Evolutionary conservation across 2,797 vertebrate species (phyloP).

Genomic region (Sus cebifrons): DNA sequence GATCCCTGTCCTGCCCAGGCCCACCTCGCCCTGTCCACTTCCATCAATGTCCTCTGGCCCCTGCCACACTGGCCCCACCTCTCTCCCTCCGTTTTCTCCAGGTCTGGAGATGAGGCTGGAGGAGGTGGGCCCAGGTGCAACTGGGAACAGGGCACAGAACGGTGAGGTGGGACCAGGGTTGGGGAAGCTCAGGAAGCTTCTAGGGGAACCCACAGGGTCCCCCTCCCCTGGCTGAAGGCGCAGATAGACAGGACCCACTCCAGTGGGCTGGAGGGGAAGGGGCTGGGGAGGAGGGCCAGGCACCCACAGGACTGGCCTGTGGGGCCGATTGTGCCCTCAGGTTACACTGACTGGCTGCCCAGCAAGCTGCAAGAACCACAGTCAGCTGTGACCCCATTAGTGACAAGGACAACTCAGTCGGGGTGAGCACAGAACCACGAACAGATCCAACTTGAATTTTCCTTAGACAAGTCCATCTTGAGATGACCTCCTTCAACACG

Average conservation of each 20-base stretch:
- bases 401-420: background rate
- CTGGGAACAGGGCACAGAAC: background rate
- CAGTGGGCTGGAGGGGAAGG: background rate
- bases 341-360: background rate
- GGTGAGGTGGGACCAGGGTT: no score
- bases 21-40: background rate
- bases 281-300: background rate
- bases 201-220: background rate
- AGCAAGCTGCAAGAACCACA: background rate
- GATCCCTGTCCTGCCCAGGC: background rate
- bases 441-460: background rate
- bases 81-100: background rate
- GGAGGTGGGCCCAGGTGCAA: background rate
- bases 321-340: background rate
- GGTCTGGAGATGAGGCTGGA: background rate
- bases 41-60: background rate
- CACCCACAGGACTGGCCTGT: background rate
- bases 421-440: background rate
- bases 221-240: rapidly evolving
- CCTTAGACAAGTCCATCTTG: background rate
- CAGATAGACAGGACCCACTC: background rate
- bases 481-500: background rate
- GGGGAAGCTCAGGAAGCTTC: background rate
- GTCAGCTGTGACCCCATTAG: background rate
- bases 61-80: no score